Evolutionary conservation across 1,140 invertebrate species (phyloP).

Genomic region (Neelides sp.): DNA sequence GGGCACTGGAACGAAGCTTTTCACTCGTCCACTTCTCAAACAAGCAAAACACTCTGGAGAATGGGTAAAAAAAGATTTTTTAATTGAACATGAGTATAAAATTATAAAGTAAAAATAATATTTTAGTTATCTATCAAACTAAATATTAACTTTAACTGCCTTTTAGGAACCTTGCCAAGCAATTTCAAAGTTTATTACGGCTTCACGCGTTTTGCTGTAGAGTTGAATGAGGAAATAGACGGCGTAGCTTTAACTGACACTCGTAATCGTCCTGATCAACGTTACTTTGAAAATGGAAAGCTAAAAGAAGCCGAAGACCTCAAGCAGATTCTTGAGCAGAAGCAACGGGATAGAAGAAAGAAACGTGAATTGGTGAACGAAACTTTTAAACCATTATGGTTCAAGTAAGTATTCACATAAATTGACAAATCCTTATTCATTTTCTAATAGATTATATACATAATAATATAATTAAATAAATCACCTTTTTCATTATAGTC

Average conservation of each 20-base stretch:
- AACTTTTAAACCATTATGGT: conserved; percentile 48
- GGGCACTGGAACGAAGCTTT: conserved; percentile 73
- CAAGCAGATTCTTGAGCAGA: conserved; percentile 54
- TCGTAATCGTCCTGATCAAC: conserved; percentile 47
- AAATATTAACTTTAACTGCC: neutral
- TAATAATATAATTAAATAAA: neutral
- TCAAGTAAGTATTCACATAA: conserved; percentile 41
- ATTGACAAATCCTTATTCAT: neutral
- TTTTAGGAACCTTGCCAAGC: conserved; percentile 57
- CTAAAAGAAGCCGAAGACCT: conserved; percentile 54
- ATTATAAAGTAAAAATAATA: neutral
- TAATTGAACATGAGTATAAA: neutral
- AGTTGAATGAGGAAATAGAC: conserved; percentile 63
- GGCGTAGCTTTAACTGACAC: conserved; percentile 36
- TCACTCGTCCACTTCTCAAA: too few species aligned
- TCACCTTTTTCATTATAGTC: conserved; percentile 17
- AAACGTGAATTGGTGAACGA: conserved; percentile 43
- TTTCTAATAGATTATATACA: neutral
- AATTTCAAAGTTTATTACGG: conserved; percentile 70
- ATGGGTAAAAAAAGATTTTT: conserved; percentile 41
- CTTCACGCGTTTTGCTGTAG: conserved; percentile 71
- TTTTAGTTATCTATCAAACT: neutral
- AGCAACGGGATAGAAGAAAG: conserved; percentile 53
- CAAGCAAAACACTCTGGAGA: conserved; percentile 62
- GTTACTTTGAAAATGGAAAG: conserved; percentile 60